phyloP scores from a whole-genome alignment of 1,140 invertebrate genomes.

The Micrasema minimum region DNA sequence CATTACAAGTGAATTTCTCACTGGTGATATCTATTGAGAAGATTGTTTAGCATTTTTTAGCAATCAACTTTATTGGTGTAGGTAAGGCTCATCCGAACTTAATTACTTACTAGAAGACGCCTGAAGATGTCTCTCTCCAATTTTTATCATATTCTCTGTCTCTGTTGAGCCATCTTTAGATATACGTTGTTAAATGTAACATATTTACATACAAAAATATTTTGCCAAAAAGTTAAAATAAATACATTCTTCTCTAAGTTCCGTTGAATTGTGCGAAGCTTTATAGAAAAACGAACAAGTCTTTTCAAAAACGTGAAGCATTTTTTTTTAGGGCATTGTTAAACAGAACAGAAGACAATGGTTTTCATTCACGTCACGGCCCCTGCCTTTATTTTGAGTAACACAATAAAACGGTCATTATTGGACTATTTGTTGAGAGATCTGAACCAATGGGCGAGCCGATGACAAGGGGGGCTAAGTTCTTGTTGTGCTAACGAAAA shows the following conservation, averaged over 20 bases:
- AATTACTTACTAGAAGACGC: too few relatives aligned
- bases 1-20: too few relatives aligned
- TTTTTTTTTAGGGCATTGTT: not conserved
- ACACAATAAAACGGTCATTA: conserved; percentile 38
- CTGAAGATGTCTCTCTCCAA: too few relatives aligned
- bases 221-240: not conserved
- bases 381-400: conserved; percentile 33
- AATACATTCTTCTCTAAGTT: not conserved
- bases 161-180: not conserved
- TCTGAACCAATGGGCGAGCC: conserved; percentile 4
- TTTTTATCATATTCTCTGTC: too few relatives aligned
- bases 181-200: not conserved
- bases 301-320: not conserved
- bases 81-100: too few relatives aligned
- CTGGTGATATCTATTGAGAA: too few relatives aligned
- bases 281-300: not conserved
- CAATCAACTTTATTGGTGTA: too few relatives aligned
- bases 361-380: conserved; percentile 29
- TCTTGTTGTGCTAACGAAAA: not conserved
- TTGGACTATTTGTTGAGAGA: conserved; percentile 3
- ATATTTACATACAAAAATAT: not conserved
- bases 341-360: conserved; percentile 12
- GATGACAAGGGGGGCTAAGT: conserved; percentile 4
- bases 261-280: conserved; percentile 1
- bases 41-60: too few relatives aligned